Percentiles rank a stretch among this genome's conserved stretches.
Evolutionary conservation across 2,113 vertebrate species (phyloP).

Genomic region (Saccopteryx leptura): DNA sequence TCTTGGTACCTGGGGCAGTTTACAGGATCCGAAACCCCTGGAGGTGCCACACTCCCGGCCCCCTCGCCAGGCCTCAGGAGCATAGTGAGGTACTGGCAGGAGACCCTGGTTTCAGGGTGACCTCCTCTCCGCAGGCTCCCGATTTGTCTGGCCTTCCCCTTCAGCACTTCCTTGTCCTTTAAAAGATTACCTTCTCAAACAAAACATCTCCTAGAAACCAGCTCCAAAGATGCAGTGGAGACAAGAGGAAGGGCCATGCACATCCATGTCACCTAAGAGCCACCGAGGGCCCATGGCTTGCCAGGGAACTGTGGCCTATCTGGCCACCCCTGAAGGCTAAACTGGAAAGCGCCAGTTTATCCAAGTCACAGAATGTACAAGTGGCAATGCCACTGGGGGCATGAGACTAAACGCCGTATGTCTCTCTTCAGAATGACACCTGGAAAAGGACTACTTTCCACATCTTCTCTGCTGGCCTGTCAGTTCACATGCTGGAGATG

Average conservation of each 20-base stretch:
- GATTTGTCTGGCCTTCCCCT: conserved; percentile 36
- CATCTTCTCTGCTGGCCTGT: background rate
- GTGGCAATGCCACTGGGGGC: background rate
- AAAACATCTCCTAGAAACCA: background rate
- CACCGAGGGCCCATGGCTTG: background rate
- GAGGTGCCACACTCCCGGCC: background rate
- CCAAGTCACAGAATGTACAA: background rate
- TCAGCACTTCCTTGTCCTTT: conserved; percentile 34
- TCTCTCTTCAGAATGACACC: background rate
- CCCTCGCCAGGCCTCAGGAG: background rate
- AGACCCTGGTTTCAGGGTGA: background rate
- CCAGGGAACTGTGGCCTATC: background rate
- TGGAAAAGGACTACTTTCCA: background rate
- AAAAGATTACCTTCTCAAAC: background rate
- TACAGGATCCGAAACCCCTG: background rate
- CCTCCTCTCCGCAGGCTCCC: background rate
- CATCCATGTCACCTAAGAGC: background rate
- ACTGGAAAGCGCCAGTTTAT: background rate
- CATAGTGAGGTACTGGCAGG: background rate
- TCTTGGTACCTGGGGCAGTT: background rate
- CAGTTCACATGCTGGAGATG: background rate
- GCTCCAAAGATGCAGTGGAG: conserved; percentile 33
- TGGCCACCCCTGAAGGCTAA: background rate
- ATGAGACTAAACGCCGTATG: background rate
- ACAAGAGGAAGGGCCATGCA: background rate